Conservation (phyloP, 2,888 invertebrate species). For the Notodonta ziczac region DNA sequence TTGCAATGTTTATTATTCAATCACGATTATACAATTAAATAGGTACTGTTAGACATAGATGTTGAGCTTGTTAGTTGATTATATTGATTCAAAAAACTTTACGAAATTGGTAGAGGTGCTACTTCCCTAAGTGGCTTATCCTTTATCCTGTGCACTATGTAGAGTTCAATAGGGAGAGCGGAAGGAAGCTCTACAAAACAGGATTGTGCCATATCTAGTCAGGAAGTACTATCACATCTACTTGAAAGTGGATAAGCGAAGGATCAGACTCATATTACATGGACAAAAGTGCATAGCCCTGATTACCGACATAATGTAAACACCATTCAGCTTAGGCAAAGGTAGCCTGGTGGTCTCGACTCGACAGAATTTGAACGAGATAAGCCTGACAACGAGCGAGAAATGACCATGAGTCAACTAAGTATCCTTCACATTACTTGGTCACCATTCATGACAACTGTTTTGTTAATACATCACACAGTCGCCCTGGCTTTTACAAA, state of each 20-base stretch:
- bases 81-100: not conserved
- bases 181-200: constrained; percentile 77
- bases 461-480: constrained; percentile 19
- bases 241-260: constrained; percentile 65
- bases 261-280: constrained; percentile 64
- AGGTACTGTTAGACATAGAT: not conserved
- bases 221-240: constrained; percentile 68
- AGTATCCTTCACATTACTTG: constrained; percentile 16
- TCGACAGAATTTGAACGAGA: constrained; percentile 37
- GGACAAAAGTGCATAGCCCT: constrained; percentile 45
- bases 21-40: not conserved
- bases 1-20: not conserved
- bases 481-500: no score
- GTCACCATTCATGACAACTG: constrained; percentile 28
- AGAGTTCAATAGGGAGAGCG: constrained; percentile 56
- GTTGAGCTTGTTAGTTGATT: not conserved
- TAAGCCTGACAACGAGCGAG: constrained; percentile 34
- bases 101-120: not conserved
- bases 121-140: constrained; percentile 72
- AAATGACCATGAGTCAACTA: constrained; percentile 39
- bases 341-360: constrained; percentile 60
- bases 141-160: constrained; percentile 56
- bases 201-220: constrained; percentile 71
- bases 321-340: constrained; percentile 42
- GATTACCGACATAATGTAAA: constrained; percentile 16